Percentiles rank a stretch among this genome's conserved stretches.
Evolutionary conservation across 2,797 vertebrate species (phyloP).

Genomic region (Simalia tracyae): DNA sequence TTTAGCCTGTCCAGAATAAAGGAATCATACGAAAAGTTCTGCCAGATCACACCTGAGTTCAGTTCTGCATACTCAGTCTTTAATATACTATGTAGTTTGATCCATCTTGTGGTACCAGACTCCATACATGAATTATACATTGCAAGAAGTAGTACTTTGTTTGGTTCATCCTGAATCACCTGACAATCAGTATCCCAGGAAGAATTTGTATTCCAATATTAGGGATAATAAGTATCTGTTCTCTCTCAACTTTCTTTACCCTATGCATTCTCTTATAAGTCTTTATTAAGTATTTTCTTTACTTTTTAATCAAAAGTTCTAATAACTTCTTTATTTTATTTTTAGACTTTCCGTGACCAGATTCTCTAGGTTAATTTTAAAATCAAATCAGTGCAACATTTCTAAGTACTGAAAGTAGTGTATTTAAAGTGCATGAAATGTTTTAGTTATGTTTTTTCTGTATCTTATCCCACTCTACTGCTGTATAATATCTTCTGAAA

Average conservation of each 20-base stretch:
- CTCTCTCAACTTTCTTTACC: neutral
- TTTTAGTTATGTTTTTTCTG: neutral
- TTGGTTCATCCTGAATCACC: neutral
- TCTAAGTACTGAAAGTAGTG: neutral
- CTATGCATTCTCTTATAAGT: neutral
- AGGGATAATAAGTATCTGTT: neutral
- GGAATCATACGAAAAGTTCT: neutral
- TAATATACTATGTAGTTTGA: neutral
- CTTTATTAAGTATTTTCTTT: neutral
- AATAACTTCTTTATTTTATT: neutral
- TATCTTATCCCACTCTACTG: neutral
- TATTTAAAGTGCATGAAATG: neutral
- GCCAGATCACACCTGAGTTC: neutral
- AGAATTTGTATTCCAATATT: too few species aligned
- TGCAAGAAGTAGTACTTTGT: neutral
- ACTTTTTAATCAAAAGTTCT: neutral
- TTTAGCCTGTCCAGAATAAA: neutral
- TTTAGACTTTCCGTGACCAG: neutral
- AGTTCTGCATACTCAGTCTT: neutral
- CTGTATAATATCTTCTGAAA: neutral
- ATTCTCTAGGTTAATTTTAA: neutral
- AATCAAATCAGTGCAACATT: neutral
- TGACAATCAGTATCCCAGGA: neutral
- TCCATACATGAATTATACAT: neutral
- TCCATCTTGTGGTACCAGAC: neutral